phyloP scores from a whole-genome alignment of 2,888 invertebrate genomes.

The Tinea semifulvella region DNA sequence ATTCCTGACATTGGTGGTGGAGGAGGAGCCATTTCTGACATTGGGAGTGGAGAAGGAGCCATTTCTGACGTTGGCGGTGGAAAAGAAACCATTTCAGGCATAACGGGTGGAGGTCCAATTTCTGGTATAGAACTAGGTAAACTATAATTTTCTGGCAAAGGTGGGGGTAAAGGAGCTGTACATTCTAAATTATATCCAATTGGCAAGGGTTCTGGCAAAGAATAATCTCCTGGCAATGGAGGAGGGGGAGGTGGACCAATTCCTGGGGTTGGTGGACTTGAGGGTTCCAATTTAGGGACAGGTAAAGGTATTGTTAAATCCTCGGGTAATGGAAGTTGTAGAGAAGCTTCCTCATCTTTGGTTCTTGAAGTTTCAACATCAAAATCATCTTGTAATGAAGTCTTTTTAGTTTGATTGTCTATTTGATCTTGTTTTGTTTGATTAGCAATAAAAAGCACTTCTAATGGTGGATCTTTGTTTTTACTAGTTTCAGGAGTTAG shows the following conservation, averaged over 20 bases:
- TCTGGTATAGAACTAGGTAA: conserved; percentile 24
- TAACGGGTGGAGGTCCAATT: conserved; percentile 28
- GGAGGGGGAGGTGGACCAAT: conserved; percentile 27
- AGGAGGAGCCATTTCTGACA: conserved; percentile 30
- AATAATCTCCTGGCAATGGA: conserved; percentile 7
- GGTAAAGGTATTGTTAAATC: neutral
- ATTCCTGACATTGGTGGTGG: conserved; percentile 35
- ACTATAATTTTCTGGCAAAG: conserved; percentile 32
- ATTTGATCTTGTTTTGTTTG: neutral
- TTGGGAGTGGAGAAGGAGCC: conserved; percentile 37
- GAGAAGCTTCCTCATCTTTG: neutral
- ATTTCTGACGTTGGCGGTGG: conserved; percentile 35
- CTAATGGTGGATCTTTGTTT: conserved; percentile 2
- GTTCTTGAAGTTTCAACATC: neutral
- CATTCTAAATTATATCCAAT: neutral
- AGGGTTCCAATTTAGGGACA: conserved; percentile 21
- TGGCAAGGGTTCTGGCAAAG: neutral
- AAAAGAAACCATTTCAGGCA: conserved; percentile 30
- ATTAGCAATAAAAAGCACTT: conserved; percentile 6
- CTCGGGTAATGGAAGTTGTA: neutral
- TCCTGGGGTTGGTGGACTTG: conserved; percentile 21
- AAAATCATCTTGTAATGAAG: too few relatives aligned
- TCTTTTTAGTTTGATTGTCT: neutral
- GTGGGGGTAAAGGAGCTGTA: conserved; percentile 22
- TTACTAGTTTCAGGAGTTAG: neutral